Evolutionary conservation across 2,113 vertebrate genomes (phyloP).

Genomic region (Prochilodus magdalenae): DNA sequence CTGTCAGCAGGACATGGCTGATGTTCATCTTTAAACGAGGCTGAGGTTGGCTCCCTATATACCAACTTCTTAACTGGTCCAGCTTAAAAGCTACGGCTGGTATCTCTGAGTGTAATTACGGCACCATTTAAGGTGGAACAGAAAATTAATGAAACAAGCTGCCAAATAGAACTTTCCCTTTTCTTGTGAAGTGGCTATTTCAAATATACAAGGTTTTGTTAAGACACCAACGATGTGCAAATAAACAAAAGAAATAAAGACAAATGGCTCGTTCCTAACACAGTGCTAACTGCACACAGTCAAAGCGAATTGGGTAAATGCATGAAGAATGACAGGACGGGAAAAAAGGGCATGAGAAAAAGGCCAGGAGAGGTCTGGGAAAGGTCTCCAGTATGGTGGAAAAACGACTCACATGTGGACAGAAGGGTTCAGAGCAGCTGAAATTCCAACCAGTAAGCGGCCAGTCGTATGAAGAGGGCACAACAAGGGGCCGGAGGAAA

Average conservation of each 20-base stretch:
- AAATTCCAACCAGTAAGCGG: constrained; percentile 7
- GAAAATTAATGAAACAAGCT: too few species aligned
- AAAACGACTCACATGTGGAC: constrained; percentile 49
- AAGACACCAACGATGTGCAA: not conserved
- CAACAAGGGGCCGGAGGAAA: not conserved
- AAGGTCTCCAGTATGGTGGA: not conserved
- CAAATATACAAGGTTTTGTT: not conserved
- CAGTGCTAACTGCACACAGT: not conserved
- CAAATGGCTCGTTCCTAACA: not conserved
- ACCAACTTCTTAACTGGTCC: too few species aligned
- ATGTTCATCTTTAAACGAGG: too few species aligned
- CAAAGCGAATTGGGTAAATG: not conserved
- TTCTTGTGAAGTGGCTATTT: not conserved
- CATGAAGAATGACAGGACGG: not conserved
- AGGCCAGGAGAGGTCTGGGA: not conserved
- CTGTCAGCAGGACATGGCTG: too few species aligned
- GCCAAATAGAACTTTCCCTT: too few species aligned
- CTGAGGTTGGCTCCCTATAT: too few species aligned
- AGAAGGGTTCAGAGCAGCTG: constrained; percentile 11
- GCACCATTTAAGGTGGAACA: too few species aligned
- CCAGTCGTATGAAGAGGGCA: constrained; percentile 1
- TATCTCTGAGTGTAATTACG: too few species aligned
- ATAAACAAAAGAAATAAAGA: not conserved
- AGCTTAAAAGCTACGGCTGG: too few species aligned
- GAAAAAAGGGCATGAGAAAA: constrained; percentile 11